phyloP scores from a whole-genome alignment of 1,140 invertebrate species.

The Drosophila novamexicana region DNA sequence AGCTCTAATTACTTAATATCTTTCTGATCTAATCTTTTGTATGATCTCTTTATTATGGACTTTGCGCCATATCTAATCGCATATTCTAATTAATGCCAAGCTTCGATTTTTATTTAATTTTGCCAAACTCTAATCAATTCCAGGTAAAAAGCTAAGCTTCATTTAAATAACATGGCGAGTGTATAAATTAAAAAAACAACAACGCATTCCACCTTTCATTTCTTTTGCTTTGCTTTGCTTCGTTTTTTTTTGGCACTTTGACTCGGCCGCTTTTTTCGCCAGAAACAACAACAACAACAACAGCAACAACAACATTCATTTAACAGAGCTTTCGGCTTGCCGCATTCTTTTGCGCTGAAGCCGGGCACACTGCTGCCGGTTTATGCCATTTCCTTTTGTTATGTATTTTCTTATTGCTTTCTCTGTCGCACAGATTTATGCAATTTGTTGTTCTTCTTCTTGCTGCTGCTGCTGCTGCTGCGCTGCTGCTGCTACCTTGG shows the following conservation, averaged over 20 bases:
- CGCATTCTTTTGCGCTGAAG: conserved; percentile 57
- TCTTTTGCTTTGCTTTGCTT: conserved; percentile 43
- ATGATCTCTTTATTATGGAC: too few species aligned
- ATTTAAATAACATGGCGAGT: conserved; percentile 7
- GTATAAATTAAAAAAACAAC: neutral
- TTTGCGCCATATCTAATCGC: too few species aligned
- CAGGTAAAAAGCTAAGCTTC: conserved; percentile 7
- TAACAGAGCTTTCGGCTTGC: conserved; percentile 48
- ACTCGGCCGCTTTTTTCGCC: conserved; percentile 54
- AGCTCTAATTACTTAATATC: too few species aligned
- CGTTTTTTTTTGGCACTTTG: conserved; percentile 55
- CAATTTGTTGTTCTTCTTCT: conserved; percentile 51
- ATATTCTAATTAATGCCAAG: neutral
- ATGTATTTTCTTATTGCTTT: conserved; percentile 51
- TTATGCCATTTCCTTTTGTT: conserved; percentile 53
- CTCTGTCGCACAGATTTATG: conserved; percentile 75
- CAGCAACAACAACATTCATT: conserved; percentile 13
- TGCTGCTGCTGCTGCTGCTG: conserved; percentile 15
- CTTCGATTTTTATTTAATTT: neutral
- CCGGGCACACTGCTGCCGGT: conserved; percentile 49
- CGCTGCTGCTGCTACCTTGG: conserved; percentile 42
- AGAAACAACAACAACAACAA: conserved; percentile 36
- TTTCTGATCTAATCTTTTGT: neutral
- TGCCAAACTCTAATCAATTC: neutral
- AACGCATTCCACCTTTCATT: conserved; percentile 52